Conservation (phyloP, 2,113 vertebrate species). For the Pelecanoides urinatrix region DNA sequence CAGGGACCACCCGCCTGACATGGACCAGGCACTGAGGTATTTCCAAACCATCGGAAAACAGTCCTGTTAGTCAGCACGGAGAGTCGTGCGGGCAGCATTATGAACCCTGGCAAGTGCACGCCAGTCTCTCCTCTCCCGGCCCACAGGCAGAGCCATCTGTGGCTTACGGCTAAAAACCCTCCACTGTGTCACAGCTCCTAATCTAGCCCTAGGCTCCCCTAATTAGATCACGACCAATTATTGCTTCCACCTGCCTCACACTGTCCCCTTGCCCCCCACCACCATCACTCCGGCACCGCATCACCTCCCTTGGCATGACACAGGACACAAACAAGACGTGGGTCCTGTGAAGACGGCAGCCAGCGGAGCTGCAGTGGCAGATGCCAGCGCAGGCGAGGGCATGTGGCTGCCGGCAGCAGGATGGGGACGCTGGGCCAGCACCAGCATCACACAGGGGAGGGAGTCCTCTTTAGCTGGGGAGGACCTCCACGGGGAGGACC, state of each 20-base stretch:
- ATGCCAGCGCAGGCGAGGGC: neutral
- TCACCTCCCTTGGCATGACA: neutral
- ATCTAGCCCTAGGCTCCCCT: conserved; percentile 12
- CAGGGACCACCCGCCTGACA: neutral
- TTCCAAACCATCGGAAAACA: neutral
- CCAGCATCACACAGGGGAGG: accelerated
- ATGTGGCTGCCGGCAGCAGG: neutral
- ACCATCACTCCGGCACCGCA: neutral
- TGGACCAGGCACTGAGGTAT: neutral
- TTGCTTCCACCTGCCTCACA: conserved; percentile 42
- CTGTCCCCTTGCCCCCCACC: neutral
- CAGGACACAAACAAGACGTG: neutral
- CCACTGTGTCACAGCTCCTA: neutral
- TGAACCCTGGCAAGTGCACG: accelerated
- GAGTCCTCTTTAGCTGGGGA: neutral
- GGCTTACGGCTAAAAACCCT: neutral
- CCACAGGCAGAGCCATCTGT: neutral
- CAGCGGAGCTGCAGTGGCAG: neutral
- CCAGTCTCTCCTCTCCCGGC: neutral
- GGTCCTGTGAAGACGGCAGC: neutral
- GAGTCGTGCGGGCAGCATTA: neutral
- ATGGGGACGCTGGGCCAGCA: neutral
- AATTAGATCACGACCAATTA: conserved; percentile 60
- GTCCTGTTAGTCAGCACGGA: neutral
- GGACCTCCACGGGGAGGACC: neutral